Evolutionary conservation across 2,113 vertebrate species (phyloP).

Genomic region (Lophotis ruficrista): DNA sequence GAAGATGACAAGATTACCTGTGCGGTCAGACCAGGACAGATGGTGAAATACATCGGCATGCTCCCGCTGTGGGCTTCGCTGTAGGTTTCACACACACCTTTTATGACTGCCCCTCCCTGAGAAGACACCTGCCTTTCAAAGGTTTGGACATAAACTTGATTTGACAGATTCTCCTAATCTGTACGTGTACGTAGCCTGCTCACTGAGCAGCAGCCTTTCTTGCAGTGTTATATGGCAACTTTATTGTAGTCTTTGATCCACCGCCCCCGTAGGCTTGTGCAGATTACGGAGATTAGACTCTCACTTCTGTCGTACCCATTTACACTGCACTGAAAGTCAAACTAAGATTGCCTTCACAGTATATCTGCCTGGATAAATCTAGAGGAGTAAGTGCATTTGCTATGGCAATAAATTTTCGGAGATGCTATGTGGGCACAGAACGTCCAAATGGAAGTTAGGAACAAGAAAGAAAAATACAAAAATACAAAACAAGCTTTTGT

Average conservation of each 20-base stretch:
- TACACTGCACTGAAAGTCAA: neutral
- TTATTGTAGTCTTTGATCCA: neutral
- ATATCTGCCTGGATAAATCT: neutral
- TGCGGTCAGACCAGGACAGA: neutral
- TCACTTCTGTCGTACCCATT: neutral
- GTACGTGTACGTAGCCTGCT: rapidly evolving
- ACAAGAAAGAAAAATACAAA: neutral
- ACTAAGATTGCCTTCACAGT: neutral
- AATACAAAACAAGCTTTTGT: neutral
- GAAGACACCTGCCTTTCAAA: neutral
- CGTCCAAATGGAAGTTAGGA: neutral
- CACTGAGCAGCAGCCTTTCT: neutral
- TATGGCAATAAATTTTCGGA: neutral
- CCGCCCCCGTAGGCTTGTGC: neutral
- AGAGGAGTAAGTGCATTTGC: neutral
- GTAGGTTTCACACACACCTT: neutral
- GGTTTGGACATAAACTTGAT: neutral
- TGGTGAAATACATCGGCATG: rapidly evolving
- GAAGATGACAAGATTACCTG: neutral
- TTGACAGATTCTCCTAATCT: neutral
- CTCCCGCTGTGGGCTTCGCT: rapidly evolving
- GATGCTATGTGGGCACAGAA: neutral
- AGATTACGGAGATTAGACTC: neutral
- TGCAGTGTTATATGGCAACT: neutral
- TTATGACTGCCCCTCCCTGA: neutral